Conservation (phyloP, 2,113 vertebrate species). For the Orcinus orca region DNA sequence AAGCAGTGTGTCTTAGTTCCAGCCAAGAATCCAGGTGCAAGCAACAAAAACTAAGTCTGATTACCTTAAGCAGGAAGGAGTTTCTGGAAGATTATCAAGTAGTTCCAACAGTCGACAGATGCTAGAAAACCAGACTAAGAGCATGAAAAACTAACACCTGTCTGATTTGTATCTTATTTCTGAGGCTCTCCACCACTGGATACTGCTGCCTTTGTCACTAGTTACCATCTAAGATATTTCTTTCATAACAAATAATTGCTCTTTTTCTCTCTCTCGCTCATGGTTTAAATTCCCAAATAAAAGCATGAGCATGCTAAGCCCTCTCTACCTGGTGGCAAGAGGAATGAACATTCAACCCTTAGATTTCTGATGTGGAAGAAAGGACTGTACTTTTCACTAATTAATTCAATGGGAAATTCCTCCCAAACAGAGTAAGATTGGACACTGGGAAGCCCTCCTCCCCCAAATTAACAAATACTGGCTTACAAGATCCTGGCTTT, state of each 20-base stretch:
- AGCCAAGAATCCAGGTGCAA: neutral
- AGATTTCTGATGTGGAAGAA: neutral
- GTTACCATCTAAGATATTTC: neutral
- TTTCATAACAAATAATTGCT: neutral
- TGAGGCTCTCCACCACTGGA: neutral
- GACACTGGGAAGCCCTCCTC: neutral
- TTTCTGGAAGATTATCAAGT: neutral
- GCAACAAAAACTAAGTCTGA: neutral
- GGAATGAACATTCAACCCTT: neutral
- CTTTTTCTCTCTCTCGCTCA: neutral
- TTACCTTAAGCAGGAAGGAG: neutral
- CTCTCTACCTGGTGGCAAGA: neutral
- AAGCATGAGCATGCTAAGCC: neutral
- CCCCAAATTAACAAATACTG: neutral
- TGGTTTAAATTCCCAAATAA: neutral
- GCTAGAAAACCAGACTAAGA: neutral
- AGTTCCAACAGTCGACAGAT: neutral
- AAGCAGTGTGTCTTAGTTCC: neutral
- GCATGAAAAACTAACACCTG: neutral
- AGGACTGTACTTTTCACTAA: neutral
- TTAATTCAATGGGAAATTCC: neutral
- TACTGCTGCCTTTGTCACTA: neutral
- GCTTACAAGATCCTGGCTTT: neutral
- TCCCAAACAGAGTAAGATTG: neutral
- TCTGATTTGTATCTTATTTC: neutral